phyloP scores from a whole-genome alignment of 1,140 invertebrate genomes.

The Ceratoteleas bidentatus region DNA sequence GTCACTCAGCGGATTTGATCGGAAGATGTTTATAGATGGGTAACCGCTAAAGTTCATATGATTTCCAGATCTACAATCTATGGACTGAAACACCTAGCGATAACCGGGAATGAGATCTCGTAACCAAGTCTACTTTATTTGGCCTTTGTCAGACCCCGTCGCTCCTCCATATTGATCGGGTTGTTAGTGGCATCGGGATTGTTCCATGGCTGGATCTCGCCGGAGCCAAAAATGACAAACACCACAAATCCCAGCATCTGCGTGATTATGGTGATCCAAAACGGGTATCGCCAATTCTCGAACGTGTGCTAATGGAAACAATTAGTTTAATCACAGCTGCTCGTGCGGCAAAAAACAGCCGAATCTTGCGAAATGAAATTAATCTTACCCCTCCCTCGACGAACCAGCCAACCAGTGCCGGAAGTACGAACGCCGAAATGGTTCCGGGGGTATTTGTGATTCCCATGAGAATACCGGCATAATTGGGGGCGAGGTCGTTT shows the following conservation, averaged over 20 bases:
- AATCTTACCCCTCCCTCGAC: slow-evolving; percentile 86
- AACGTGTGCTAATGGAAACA: slow-evolving; percentile 85
- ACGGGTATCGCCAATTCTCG: slow-evolving; percentile 89
- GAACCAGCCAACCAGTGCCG: slow-evolving; percentile 88
- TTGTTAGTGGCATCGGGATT: slow-evolving; percentile 70
- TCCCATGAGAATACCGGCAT: slow-evolving; percentile 91
- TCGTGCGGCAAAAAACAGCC: background rate
- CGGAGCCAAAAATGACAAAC: slow-evolving; percentile 89
- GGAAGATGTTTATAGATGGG: background rate
- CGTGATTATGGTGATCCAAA: slow-evolving; percentile 88
- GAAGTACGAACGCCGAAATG: slow-evolving; percentile 92
- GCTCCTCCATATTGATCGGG: slow-evolving; percentile 41
- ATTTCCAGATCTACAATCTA: no score
- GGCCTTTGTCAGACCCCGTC: slow-evolving; percentile 11
- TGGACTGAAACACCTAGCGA: no score
- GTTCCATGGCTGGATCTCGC: slow-evolving; percentile 92
- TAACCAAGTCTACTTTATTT: slow-evolving; percentile 24
- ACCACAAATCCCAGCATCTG: slow-evolving; percentile 87
- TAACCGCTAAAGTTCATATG: no score
- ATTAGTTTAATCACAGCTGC: slow-evolving; percentile 4
- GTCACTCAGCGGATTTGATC: background rate
- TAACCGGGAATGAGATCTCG: slow-evolving; percentile 35
- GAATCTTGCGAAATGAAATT: background rate
- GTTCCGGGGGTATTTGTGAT: slow-evolving; percentile 93
- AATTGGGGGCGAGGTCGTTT: slow-evolving; percentile 94